Evolutionary conservation across 2,113 vertebrate species (phyloP).

Genomic region (Myiagra hebetior): DNA sequence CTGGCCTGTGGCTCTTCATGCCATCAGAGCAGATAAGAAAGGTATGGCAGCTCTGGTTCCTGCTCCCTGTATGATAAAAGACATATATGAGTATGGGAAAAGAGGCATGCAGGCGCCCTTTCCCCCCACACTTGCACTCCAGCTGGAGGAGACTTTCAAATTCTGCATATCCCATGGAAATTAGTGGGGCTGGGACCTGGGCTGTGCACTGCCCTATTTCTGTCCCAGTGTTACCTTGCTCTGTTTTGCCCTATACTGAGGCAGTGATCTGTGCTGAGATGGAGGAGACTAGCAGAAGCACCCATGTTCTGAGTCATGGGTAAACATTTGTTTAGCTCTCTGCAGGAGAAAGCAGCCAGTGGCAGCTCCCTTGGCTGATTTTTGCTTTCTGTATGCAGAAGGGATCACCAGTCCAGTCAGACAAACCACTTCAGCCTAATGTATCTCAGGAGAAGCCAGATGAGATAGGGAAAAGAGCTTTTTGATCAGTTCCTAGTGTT

Average conservation of each 20-base stretch:
- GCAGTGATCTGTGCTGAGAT: background rate
- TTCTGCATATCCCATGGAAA: background rate
- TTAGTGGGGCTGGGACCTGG: background rate
- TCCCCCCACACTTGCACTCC: background rate
- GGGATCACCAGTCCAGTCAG: background rate
- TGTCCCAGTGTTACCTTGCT: background rate
- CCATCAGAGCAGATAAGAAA: constrained; percentile 82
- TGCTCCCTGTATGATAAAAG: background rate
- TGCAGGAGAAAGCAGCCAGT: background rate
- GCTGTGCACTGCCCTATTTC: background rate
- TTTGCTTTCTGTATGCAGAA: background rate
- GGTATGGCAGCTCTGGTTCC: constrained; percentile 58
- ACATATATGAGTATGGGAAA: background rate
- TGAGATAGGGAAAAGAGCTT: background rate
- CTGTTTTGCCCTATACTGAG: background rate
- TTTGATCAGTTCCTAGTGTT: background rate
- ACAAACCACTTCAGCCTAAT: background rate
- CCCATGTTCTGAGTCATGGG: background rate
- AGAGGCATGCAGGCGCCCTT: background rate
- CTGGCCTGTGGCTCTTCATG: constrained; percentile 84
- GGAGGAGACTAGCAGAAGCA: background rate
- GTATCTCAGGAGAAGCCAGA: background rate
- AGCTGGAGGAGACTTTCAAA: background rate
- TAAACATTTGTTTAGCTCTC: background rate
- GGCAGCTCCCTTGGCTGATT: background rate